These are phyloP conservation scores for Upupa epops DNA, from an alignment of 2,113 vertebrate genomes.

Conservation along the genomic window DNA sequence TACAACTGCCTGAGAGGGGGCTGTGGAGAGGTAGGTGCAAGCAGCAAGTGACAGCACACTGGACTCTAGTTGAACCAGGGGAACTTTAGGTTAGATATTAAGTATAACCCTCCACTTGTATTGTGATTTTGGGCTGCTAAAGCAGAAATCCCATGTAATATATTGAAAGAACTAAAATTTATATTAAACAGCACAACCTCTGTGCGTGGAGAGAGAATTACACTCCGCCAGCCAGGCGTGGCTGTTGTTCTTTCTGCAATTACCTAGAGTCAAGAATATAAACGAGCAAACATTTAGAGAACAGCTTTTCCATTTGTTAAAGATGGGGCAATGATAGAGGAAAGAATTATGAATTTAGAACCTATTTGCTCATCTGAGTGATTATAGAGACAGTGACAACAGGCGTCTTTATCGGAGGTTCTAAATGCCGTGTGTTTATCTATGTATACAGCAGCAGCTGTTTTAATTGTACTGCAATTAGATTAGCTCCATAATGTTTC, in stretches of 20 bases:
- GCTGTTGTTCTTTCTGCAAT: neutral
- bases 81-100: too few relatives aligned
- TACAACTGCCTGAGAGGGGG: too few relatives aligned
- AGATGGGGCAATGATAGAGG: neutral
- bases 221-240: neutral
- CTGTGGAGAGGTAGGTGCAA: too few relatives aligned
- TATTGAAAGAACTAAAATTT: neutral
- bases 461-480: conserved; percentile 42
- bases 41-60: too few relatives aligned
- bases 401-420: neutral
- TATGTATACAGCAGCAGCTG: conserved; percentile 16
- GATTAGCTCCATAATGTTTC: conserved; percentile 29
- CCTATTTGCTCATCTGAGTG: neutral
- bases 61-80: too few relatives aligned
- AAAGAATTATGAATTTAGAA: neutral
- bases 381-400: neutral
- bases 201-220: accelerated
- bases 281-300: neutral
- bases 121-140: neutral
- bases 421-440: neutral
- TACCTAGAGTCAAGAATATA: neutral
- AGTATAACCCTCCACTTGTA: neutral
- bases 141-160: neutral
- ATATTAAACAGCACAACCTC: neutral
- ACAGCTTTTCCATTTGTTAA: neutral